Evolutionary conservation across 2,888 invertebrate species (phyloP), one percentile per base, ranked within the genome.

Genomic region (Cordilura impudica): DNA sequence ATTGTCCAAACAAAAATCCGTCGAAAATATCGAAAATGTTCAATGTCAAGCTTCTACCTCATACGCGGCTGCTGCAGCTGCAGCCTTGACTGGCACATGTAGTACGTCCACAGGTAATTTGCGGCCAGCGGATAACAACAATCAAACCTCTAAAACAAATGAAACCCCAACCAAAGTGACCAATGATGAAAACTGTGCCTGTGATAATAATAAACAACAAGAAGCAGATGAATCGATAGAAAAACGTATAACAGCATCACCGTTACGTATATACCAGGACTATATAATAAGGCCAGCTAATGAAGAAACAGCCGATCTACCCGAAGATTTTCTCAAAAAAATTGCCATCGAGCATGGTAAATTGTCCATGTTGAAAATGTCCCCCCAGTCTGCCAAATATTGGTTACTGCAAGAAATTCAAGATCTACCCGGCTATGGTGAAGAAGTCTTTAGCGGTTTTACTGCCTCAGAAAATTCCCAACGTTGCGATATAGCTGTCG

Each of bases 341-440:
- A 88, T 90, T 19, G 90, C 90, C 43, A 67, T 78, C 23, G 89
- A 90, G 76, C 90, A 90, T 79, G 86, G 87, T 58, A 89, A 89
- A 69, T 83, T 92, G 60, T 85, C 90, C 86, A 91, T 86, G 71
- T 72, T 89, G 45, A 85, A 92, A 12, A 95, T 95, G 93, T 92
- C 93, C 76, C 90, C 93, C 7, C 93, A 94, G n/a, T 93, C 94
- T 45, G 96, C 96, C 2, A 95, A 96, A 86, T 97, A 97, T 90
- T 94, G 95, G 92, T 89, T 97, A 45, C 90, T 97, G 56, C 94
- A 96, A 87, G 94, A 95, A 88, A 94, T 95, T 69, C 94, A 96
- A 5, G 93, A 93, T 81, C 89, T 96, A 83, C 94, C 94, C 82
- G 94, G 94, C 31, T 97, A 96, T 88, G 96, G 96, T 0, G 95